phyloP scores from a whole-genome alignment of 1,140 invertebrate genomes.

The Euborellia annulipes region DNA sequence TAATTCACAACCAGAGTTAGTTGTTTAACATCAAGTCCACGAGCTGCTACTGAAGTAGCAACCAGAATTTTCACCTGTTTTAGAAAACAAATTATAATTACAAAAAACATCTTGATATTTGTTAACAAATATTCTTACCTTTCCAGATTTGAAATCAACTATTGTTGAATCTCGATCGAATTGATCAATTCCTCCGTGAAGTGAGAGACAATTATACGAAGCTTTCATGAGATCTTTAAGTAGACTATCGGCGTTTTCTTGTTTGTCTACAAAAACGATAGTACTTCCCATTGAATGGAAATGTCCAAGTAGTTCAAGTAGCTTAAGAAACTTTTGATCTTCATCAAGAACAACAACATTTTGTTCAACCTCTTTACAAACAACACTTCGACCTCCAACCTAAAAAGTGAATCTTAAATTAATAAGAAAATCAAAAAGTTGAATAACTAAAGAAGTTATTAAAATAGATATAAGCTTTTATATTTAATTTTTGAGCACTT shows the following conservation, averaged over 20 bases:
- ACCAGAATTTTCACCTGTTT: constrained; percentile 57
- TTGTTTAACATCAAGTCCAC: constrained; percentile 96
- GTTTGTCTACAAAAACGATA: constrained; percentile 98
- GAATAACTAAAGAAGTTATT: neutral
- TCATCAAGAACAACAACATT: constrained; percentile 88
- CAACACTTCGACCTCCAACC: constrained; percentile 92
- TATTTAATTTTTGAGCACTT: neutral
- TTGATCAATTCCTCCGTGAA: constrained; percentile 99
- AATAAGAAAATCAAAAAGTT: constrained; percentile 1
- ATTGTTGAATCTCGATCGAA: constrained; percentile 97
- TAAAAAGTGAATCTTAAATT: too few species aligned
- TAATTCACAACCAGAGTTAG: constrained; percentile 97
- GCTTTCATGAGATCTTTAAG: constrained; percentile 94
- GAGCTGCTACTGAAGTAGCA: constrained; percentile 91
- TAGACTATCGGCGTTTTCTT: constrained; percentile 91
- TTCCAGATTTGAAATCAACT: constrained; percentile 91
- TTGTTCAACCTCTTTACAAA: constrained; percentile 97
- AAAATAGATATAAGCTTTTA: neutral
- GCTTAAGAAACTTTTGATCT: constrained; percentile 94
- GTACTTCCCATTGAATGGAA: constrained; percentile 88
- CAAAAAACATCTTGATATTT: too few species aligned
- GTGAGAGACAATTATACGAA: constrained; percentile 85
- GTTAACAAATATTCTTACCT: constrained; percentile 44
- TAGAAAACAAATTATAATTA: too few species aligned
- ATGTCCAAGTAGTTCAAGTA: constrained; percentile 86